Evolutionary conservation across 2,888 invertebrate species (phyloP), one percentile per base, ranked within the genome.

Genomic region (Spisula subtruncata): DNA sequence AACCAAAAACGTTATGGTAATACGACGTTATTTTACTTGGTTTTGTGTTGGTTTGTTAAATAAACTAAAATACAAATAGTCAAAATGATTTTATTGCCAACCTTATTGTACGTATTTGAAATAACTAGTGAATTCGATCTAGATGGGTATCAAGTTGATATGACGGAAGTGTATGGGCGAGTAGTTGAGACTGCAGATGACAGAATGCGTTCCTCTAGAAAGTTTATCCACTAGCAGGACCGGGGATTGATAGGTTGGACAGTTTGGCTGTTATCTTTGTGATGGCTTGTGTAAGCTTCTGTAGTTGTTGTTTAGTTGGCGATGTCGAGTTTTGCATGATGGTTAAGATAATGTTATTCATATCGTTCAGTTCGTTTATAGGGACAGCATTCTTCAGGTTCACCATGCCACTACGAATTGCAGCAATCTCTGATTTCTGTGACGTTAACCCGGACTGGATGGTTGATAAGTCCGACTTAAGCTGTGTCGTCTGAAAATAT

Each of bases 301-400:
- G 46, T 6, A 91, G 80, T 35, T 88, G 84, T 16, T 71, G 51
- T 18, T 60, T 18, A 8, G 66, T 85, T 6, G 75, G 81, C 6
- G 66, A 25, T 4, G 71, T 48, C 18, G 46, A 81, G 29, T 81
- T 86, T 51, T 75, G 25, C 20, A 92, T 51, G 20, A 88, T 82
- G 8, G 54, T 86, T 0, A 89, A 85, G 35, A 92, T 66, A 14
- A 83, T 85, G 85, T 89, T 91, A 85, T 92, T 92, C 92, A 92
- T 92, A 4, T 81, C 48, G 32, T 89, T 89, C 29, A 92, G 88
- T 14, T 89, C 88, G 16, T 29, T 51, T n/a, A 88, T 80, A 0
- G 90, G 91, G 6, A 92, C 81, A 12, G 90, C 81, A 29, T 84
- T 90, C 85, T 92, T 92, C 80, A 92, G 86, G 18, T 80, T 29